phyloP scores from a whole-genome alignment of 2,113 vertebrate genomes.

The Onychorhynchus coronatus region DNA sequence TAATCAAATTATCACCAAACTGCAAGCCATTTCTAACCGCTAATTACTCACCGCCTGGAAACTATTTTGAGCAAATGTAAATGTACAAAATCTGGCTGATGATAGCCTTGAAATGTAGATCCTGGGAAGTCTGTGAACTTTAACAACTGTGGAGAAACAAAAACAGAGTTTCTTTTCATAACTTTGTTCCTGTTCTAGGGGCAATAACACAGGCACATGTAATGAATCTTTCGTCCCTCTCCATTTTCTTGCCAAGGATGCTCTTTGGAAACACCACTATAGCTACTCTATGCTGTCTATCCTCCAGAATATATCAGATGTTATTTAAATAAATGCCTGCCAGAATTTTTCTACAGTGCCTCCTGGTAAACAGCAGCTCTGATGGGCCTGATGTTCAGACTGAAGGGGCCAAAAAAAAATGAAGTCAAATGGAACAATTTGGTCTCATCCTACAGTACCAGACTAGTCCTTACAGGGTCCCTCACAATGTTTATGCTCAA shows the following conservation, averaged over 20 bases:
- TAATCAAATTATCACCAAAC: conserved; percentile 33
- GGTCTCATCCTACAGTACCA: neutral
- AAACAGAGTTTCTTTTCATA: conserved; percentile 17
- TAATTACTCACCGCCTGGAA: conserved; percentile 23
- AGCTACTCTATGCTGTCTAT: neutral
- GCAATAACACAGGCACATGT: neutral
- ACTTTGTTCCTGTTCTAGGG: conserved; percentile 23
- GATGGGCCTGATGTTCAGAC: neutral
- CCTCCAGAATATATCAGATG: neutral
- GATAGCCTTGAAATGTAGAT: conserved; percentile 52
- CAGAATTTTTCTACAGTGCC: neutral
- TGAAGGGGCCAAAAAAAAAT: neutral
- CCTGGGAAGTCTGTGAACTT: conserved; percentile 38
- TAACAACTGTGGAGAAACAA: conserved; percentile 29
- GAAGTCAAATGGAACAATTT: neutral
- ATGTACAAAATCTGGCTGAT: neutral
- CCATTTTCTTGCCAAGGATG: conserved; percentile 27
- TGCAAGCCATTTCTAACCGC: conserved; percentile 33
- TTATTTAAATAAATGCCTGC: neutral
- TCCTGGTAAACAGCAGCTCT: neutral
- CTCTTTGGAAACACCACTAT: neutral
- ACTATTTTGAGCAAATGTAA: conserved; percentile 38
- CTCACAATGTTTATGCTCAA: neutral
- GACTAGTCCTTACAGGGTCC: neutral
- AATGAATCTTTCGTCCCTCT: neutral